phyloP scores from a whole-genome alignment of 2,113 vertebrate species.

The Pontoporia blainvillei region DNA sequence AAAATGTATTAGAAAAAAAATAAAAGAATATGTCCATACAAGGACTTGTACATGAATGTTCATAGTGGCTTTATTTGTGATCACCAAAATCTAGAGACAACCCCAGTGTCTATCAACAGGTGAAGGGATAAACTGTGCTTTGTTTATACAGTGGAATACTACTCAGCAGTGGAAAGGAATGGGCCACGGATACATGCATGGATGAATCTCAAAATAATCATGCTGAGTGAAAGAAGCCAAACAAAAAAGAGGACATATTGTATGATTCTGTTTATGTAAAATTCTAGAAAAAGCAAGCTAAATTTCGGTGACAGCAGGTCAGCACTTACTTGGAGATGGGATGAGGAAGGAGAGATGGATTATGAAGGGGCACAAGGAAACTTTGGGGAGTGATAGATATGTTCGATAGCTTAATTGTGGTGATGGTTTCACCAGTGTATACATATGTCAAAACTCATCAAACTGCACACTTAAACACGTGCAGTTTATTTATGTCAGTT shows the following conservation, averaged over 20 bases:
- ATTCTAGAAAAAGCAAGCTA: slow-evolving; percentile 33
- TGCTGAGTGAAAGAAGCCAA: slow-evolving; percentile 1
- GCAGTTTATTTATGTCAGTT: slow-evolving; percentile 11
- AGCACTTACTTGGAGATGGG: neutral
- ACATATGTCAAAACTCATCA: neutral
- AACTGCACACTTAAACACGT: neutral
- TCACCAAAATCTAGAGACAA: neutral
- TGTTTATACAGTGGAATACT: slow-evolving; percentile 17
- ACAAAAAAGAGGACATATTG: neutral
- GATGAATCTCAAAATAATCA: slow-evolving; percentile 35
- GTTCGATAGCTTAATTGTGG: slow-evolving; percentile 39
- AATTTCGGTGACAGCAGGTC: neutral
- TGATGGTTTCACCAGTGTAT: neutral
- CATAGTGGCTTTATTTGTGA: neutral
- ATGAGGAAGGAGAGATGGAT: neutral
- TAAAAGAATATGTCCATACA: neutral
- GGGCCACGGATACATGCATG: neutral
- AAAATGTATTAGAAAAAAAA: too few species aligned
- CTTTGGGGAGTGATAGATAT: slow-evolving; percentile 2
- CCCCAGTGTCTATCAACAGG: neutral
- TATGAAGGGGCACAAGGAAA: neutral
- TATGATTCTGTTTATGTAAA: slow-evolving; percentile 18
- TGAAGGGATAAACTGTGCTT: neutral
- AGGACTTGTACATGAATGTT: too few species aligned
- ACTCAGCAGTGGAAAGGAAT: neutral